Evolutionary conservation across 1,140 invertebrate genomes (phyloP), one percentile per base, ranked within the genome.

Genomic region (Orchesella cincta): DNA sequence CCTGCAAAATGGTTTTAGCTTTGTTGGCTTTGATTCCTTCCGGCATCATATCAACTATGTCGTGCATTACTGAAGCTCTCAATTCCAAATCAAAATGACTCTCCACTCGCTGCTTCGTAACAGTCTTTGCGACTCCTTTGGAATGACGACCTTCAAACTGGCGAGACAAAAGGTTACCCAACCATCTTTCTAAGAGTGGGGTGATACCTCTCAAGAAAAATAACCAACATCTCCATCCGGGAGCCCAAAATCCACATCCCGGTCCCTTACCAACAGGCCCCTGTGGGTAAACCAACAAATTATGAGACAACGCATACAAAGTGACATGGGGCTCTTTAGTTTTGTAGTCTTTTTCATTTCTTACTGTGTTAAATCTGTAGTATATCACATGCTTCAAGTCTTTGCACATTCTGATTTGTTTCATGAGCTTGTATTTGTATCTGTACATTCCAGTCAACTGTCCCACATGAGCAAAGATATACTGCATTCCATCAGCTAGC

Each of bases 1-100:
- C 80, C 84, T 99, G 98, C 80, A 99, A 87, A 82, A 99, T 99
- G 0, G 98, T 99, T 80, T 97, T 90, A 0, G 98, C 98, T 86
- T 99, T 99, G 86, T 99, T 99, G 85, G 99, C 97, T 84, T 99
- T 99, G 82, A 99, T 99, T 79, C 98, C 98, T 87, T 99, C 98
- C 0, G 98, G 98, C 98, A 99, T 99, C 98, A 99, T 99, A 84
- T 99, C 98, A 0, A 99, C 91, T 83, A 99, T 99, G 84, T 99
- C 98, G 87, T 99, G 98, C 98, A 99, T 99, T 34, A 98, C 96
- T 0, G 96, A 98, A 51, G 96, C 96, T 82, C 98, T 89, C 79
- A 99, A 86, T 87, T 99, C 98, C 74, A 99, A 88, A 90, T 99
- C 98, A 86, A 99, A 99, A 87, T 99, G 98, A 67, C 96, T 98